A percentile compares a stretch with the other conserved stretches of the same genome.
Conservation (phyloP, 1,140 invertebrate genomes). For the Drosophila sp. region DNA sequence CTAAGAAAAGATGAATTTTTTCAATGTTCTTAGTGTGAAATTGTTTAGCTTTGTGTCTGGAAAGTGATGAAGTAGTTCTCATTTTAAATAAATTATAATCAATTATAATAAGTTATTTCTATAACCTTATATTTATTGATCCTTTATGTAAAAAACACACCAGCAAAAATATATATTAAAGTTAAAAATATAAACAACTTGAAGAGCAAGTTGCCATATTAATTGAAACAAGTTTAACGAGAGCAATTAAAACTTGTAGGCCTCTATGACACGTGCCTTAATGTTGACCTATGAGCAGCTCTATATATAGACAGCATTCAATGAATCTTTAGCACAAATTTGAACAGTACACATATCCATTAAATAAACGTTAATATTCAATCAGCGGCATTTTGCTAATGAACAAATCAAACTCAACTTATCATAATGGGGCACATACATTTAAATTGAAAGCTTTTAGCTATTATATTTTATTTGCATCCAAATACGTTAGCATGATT, state of each 20-base stretch:
- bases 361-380: slow-evolving; percentile 66
- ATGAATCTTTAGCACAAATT: slow-evolving; percentile 31
- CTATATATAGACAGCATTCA: slow-evolving; percentile 28
- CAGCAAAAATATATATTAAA: neutral
- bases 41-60: too few species aligned
- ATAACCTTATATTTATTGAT: too few species aligned
- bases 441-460: slow-evolving; percentile 34
- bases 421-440: slow-evolving; percentile 29
- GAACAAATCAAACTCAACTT: slow-evolving; percentile 34
- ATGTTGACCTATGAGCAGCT: neutral
- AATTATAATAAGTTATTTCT: too few species aligned
- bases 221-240: neutral
- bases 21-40: too few species aligned
- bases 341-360: slow-evolving; percentile 62
- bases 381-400: slow-evolving; percentile 72
- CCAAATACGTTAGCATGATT: slow-evolving; percentile 18
- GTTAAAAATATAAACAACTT: neutral
- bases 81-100: too few species aligned
- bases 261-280: slow-evolving; percentile 25
- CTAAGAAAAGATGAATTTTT: too few species aligned
- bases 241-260: slow-evolving; percentile 2
- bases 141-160: too few species aligned
- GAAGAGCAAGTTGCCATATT: neutral
- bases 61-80: too few species aligned
- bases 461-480: slow-evolving; percentile 17